phyloP scores from a whole-genome alignment of 2,888 invertebrate species.

The Congeria kusceri region DNA sequence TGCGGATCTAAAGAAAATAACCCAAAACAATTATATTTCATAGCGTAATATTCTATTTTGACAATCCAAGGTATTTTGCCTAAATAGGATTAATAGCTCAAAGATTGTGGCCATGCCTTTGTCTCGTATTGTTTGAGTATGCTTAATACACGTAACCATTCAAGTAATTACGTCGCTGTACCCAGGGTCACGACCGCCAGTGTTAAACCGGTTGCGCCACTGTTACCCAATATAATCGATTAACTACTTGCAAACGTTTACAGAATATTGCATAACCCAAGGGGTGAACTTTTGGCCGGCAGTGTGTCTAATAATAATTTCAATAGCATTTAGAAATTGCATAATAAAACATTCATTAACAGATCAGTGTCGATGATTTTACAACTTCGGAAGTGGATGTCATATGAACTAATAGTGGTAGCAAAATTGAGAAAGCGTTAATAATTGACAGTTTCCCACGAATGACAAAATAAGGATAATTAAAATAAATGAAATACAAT shows the following conservation, averaged over 20 bases:
- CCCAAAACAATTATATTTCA: no score
- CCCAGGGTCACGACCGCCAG: constrained; percentile 54
- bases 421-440: no score
- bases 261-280: constrained; percentile 58
- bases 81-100: constrained; percentile 4
- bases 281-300: constrained; percentile 57
- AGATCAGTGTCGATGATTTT: constrained; percentile 8
- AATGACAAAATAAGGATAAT: no score
- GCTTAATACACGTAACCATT: constrained; percentile 31
- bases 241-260: constrained; percentile 41
- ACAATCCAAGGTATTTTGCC: background rate
- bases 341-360: constrained; percentile 56
- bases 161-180: constrained; percentile 12
- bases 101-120: background rate
- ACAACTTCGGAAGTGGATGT: no score
- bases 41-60: no score
- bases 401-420: no score
- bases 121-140: constrained; percentile 16
- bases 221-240: constrained; percentile 59
- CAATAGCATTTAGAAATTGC: constrained; percentile 54
- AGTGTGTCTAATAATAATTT: constrained; percentile 45
- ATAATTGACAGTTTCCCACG: no score
- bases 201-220: constrained; percentile 53
- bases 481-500: no score
- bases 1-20: no score